Conservation (phyloP, 2,888 invertebrate genomes). For the Synanthedon vespiformis region DNA sequence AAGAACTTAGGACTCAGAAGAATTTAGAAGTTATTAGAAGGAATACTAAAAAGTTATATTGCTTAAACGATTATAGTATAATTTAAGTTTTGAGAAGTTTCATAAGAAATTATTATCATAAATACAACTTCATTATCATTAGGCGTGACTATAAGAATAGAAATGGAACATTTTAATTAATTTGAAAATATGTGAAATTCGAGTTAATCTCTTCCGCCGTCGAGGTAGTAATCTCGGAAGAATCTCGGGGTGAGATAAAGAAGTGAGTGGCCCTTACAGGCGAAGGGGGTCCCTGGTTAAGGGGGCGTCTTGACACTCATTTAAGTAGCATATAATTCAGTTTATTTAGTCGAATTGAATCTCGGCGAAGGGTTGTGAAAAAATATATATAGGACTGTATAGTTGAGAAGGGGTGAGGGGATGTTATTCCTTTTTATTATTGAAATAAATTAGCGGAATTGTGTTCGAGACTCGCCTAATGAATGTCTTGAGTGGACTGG, state of each 20-base stretch:
- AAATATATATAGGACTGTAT: neutral
- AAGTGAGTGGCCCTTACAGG: constrained; percentile 42
- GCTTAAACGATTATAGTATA: too few species aligned
- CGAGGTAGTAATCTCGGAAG: constrained; percentile 36
- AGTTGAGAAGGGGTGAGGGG: constrained; percentile 6
- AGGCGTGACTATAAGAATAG: too few species aligned
- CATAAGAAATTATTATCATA: too few species aligned
- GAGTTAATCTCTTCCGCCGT: constrained; percentile 18
- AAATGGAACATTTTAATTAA: too few species aligned
- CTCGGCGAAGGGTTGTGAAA: constrained; percentile 31
- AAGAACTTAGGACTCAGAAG: too few species aligned
- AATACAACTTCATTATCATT: too few species aligned
- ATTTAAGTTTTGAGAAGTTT: too few species aligned
- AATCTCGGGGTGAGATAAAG: constrained; percentile 49
- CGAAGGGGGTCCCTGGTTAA: constrained; percentile 16
- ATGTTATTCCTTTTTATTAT: constrained; percentile 50
- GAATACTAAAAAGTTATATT: too few species aligned
- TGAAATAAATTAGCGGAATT: constrained; percentile 60
- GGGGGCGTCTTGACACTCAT: constrained; percentile 70
- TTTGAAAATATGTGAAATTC: constrained; percentile 3
- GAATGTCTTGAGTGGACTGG: constrained; percentile 47
- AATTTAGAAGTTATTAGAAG: too few species aligned
- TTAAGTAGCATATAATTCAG: constrained; percentile 80
- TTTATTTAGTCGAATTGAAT: constrained; percentile 70
- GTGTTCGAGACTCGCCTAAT: constrained; percentile 45